Evolutionary conservation across 2,888 invertebrate species (phyloP).

Genomic region (Resseliella maxima): DNA sequence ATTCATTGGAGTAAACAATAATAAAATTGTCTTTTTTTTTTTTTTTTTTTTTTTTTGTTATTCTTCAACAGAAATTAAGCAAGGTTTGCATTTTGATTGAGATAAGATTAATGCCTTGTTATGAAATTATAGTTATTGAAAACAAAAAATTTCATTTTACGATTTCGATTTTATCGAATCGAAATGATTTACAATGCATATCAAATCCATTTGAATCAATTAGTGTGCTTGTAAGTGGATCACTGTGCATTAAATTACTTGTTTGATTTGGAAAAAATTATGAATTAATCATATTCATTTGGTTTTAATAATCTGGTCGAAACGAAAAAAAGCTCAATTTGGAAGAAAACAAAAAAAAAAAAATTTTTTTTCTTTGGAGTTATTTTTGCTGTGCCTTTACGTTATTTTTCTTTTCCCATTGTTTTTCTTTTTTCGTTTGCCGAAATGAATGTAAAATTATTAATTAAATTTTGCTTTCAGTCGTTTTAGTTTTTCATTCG

Average conservation of each 20-base stretch:
- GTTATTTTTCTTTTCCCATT: conserved; percentile 1
- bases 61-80: neutral
- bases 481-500: conserved; percentile 38
- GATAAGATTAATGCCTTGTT: conserved; percentile 11
- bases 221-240: conserved; percentile 9
- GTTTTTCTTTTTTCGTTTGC: neutral
- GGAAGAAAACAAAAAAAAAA: neutral
- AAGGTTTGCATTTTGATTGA: neutral
- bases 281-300: neutral
- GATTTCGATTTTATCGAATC: neutral
- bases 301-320: neutral
- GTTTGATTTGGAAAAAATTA: neutral
- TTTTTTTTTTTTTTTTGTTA: neutral
- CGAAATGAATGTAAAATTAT: neutral
- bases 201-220: neutral
- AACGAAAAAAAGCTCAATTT: conserved; percentile 10
- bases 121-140: neutral
- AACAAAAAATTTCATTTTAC: neutral
- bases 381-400: conserved; percentile 34
- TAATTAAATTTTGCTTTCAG: neutral
- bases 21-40: neutral
- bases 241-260: neutral
- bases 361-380: neutral
- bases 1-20: too few species aligned
- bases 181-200: neutral